These are phyloP conservation scores for Mesaphorura yosii DNA, from an alignment of 1,140 invertebrate genomes.

Conservation along the genomic window DNA sequence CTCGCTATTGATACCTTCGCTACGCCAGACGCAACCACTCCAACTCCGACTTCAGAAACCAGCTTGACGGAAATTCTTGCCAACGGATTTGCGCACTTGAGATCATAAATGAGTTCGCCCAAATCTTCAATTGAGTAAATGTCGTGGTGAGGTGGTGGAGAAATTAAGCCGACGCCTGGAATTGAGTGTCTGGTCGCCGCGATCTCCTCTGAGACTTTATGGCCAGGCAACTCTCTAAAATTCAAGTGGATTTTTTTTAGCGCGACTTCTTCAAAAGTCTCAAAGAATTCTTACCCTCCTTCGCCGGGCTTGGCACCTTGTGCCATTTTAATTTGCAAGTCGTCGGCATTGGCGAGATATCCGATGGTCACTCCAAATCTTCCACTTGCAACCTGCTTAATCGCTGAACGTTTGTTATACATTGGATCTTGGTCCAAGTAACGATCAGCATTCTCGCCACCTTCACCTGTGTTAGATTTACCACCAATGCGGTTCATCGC, in stretches of 20 bases:
- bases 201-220: conserved; percentile 79
- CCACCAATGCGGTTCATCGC: conserved; percentile 95
- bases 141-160: conserved; percentile 97
- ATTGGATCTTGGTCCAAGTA: conserved; percentile 67
- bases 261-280: not conserved
- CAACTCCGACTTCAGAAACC: conserved; percentile 96
- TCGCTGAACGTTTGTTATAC: conserved; percentile 64
- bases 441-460: conserved; percentile 70
- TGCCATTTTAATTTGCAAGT: conserved; percentile 97
- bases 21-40: conserved; percentile 93
- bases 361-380: conserved; percentile 96
- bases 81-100: conserved; percentile 92
- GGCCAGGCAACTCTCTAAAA: conserved; percentile 74
- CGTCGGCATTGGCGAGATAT: conserved; percentile 91
- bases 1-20: conserved; percentile 59
- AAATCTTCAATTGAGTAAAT: conserved; percentile 99
- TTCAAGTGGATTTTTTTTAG: not conserved
- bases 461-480: conserved; percentile 96
- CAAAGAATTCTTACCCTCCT: too few relatives aligned
- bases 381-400: conserved; percentile 91
- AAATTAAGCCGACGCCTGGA: conserved; percentile 93
- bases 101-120: conserved; percentile 94
- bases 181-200: conserved; percentile 90
- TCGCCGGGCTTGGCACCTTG: conserved; percentile 78
- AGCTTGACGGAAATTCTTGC: conserved; percentile 95